These are phyloP conservation scores for Psilanteris sp. DNA, from an alignment of 1,140 invertebrate genomes.

Conservation along the genomic window DNA sequence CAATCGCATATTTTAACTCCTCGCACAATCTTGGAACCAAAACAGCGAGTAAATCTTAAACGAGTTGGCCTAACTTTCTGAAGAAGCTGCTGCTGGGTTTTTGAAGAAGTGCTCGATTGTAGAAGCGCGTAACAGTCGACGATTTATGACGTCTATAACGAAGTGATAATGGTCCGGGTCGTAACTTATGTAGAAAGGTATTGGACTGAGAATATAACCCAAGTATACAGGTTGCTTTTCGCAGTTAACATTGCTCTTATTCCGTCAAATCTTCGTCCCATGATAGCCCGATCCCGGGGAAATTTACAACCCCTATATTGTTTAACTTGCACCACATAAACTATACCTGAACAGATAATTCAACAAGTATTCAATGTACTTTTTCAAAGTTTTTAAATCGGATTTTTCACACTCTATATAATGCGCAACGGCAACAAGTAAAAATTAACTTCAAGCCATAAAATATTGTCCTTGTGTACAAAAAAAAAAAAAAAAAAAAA, in stretches of 20 bases:
- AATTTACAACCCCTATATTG: slow-evolving; percentile 62
- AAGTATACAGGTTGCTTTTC: slow-evolving; percentile 69
- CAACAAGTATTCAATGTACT: slow-evolving; percentile 55
- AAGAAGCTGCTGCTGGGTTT: slow-evolving; percentile 28
- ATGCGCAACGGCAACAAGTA: too few species aligned
- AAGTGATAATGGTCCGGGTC: slow-evolving; percentile 75
- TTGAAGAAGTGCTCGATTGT: slow-evolving; percentile 55
- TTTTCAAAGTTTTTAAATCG: too few species aligned
- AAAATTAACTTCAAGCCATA: too few species aligned
- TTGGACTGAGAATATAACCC: slow-evolving; percentile 58
- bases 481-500: too few species aligned
- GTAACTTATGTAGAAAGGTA: slow-evolving; percentile 69
- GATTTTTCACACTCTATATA: too few species aligned
- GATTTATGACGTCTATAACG: slow-evolving; percentile 62
- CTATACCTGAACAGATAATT: not conserved
- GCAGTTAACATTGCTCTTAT: slow-evolving; percentile 69
- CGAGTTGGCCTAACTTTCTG: slow-evolving; percentile 52
- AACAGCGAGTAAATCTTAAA: slow-evolving; percentile 48
- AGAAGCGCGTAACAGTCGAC: slow-evolving; percentile 62
- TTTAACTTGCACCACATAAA: slow-evolving; percentile 36
- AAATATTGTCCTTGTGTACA: too few species aligned
- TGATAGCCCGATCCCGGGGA: slow-evolving; percentile 56
- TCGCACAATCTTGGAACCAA: slow-evolving; percentile 22
- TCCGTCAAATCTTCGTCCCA: slow-evolving; percentile 60
- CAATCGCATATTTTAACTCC: slow-evolving; percentile 43